Conservation (phyloP, 2,797 vertebrate species). For the Rhinichthys osculus region DNA sequence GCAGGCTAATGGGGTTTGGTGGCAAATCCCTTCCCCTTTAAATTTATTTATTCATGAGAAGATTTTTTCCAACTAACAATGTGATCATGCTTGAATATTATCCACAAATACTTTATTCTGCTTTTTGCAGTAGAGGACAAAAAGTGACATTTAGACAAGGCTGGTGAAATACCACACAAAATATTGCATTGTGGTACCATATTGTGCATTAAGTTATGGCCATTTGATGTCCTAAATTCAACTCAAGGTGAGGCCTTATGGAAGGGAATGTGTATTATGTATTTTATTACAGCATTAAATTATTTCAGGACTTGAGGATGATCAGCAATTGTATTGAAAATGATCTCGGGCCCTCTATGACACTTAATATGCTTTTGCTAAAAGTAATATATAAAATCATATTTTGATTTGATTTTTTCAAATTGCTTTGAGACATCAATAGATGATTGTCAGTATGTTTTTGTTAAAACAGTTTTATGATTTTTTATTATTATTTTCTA, state of each 20-base stretch:
- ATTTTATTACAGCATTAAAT: constrained; percentile 22
- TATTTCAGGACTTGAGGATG: constrained; percentile 11
- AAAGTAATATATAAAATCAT: constrained; percentile 53
- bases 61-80: not conserved
- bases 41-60: not conserved
- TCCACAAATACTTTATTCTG: constrained; percentile 23
- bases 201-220: constrained; percentile 39
- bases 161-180: not conserved
- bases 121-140: not conserved
- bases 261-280: constrained; percentile 53
- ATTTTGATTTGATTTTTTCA: constrained; percentile 65
- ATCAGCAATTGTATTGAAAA: not conserved
- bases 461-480: constrained; percentile 60
- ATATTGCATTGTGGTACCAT: constrained; percentile 26
- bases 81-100: not conserved
- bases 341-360: not conserved
- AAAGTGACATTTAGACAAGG: not conserved
- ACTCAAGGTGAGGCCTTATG: constrained; percentile 68
- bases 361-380: constrained; percentile 19
- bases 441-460: constrained; percentile 61
- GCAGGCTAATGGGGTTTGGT: not conserved
- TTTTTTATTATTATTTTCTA: constrained; percentile 56
- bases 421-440: constrained; percentile 52
- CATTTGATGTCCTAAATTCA: constrained; percentile 31
- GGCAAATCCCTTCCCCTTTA: not conserved